Base-by-base conservation (phyloP, 2,888 invertebrate species). In the Lepidocyrtinus sp. region DNA sequence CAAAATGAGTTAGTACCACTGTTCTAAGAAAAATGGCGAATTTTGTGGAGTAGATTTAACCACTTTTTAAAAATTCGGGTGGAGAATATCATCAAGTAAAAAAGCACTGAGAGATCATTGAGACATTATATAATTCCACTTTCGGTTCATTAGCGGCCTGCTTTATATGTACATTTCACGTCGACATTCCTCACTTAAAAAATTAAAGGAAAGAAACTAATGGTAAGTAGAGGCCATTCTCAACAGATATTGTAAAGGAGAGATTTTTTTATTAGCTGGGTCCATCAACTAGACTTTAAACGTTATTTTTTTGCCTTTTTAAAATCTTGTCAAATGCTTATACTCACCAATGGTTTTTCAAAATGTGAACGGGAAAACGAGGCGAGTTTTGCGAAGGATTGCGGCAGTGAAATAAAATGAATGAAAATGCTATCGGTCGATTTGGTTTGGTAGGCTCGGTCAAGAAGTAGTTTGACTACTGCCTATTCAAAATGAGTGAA, bases 391-490 rank as follows among this genome's bases (percentile, higher is more conserved):
- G 9, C 55, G 2, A 55, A 55, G 55, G 17, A n/a, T 55, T 55
- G n/a, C 17, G 55, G 55, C 55, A 55, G 17, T 55, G n/a, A n/a
- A 15, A 17, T 2, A 55, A 55, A 55, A 2, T 12, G 17, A 55
- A n/a, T n/a, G 17, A 55, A 55, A 55, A 55, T 55, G 55, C 55
- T 55, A n/a, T 55, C 55, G 55, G 7, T 55, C 55, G 17, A 3
- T 55, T n/a, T 12, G 36, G 5, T 36, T 36, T 36, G n/a, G n/a
- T n/a, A n/a, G n/a, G n/a, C 17, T 55, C 15, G 55, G 55, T 7
- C 15, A 55, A 55, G 55, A 55, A 55, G 55, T 55, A 17, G 55
- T 55, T 55, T 55, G 55, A 55, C 55, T n/a, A 55, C 55, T 55
- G 55, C 55, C 55, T 55, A 55, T 55, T 12, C 12, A 5, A 36